Evolutionary conservation across 2,888 invertebrate genomes (phyloP).

Genomic region (Hydropsyche betteni): DNA sequence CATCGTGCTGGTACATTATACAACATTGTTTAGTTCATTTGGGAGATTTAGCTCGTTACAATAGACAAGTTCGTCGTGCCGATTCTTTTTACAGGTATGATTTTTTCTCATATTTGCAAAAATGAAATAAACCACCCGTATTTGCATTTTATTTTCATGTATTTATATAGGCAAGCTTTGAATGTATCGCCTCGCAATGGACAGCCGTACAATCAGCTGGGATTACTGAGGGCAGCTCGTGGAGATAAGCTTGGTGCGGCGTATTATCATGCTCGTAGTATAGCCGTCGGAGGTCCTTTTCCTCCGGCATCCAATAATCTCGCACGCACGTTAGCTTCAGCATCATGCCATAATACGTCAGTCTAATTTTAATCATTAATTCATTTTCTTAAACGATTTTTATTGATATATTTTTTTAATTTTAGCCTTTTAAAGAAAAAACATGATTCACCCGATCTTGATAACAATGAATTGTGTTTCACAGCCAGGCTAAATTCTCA

Average conservation of each 20-base stretch:
- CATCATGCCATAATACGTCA: slow-evolving; percentile 52
- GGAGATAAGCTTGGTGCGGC: slow-evolving; percentile 84
- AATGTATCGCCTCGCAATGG: slow-evolving; percentile 79
- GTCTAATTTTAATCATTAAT: not conserved
- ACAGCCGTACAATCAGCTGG: slow-evolving; percentile 90
- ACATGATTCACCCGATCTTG: not conserved
- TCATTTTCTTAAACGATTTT: not conserved
- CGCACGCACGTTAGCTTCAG: slow-evolving; percentile 73
- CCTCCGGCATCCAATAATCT: slow-evolving; percentile 85
- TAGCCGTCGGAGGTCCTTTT: slow-evolving; percentile 86
- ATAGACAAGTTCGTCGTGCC: slow-evolving; percentile 82
- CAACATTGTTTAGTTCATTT: slow-evolving; percentile 90
- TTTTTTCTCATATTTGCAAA: not conserved
- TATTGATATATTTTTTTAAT: not conserved
- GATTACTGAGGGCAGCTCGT: slow-evolving; percentile 81
- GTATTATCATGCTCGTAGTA: slow-evolving; percentile 86
- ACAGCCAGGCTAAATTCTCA: slow-evolving; percentile 23
- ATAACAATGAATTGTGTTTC: not conserved
- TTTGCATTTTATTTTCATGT: not conserved
- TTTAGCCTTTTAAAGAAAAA: slow-evolving; percentile 9
- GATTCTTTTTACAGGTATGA: slow-evolving; percentile 81
- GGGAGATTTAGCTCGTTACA: slow-evolving; percentile 86
- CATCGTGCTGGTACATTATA: slow-evolving; percentile 84
- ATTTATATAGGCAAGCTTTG: slow-evolving; percentile 71
- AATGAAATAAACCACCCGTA: too few relatives aligned